Conservation (phyloP, 2,797 vertebrate genomes). For the Sciurus vulgaris region DNA sequence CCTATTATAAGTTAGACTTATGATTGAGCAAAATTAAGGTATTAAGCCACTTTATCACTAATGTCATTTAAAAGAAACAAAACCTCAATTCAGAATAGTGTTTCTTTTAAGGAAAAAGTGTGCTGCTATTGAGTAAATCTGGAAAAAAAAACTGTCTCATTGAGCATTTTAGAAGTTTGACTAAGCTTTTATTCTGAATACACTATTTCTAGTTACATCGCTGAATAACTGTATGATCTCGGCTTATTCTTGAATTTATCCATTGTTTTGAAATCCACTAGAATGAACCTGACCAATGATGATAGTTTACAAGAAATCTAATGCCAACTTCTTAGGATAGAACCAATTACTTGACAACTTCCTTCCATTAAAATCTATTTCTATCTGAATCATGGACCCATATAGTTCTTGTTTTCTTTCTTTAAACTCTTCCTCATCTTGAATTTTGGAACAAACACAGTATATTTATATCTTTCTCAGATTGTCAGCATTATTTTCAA, state of each 20-base stretch:
- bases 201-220: slow-evolving; percentile 67
- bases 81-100: background rate
- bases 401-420: slow-evolving; percentile 70
- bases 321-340: slow-evolving; percentile 73
- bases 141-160: background rate
- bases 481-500: slow-evolving; percentile 69
- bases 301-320: slow-evolving; percentile 65
- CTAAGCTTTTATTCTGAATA: slow-evolving; percentile 30
- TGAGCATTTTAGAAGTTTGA: slow-evolving; percentile 48
- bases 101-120: slow-evolving; percentile 50
- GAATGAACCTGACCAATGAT: slow-evolving; percentile 67
- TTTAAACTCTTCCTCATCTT: slow-evolving; percentile 67
- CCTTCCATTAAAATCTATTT: slow-evolving; percentile 76
- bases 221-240: slow-evolving; percentile 64
- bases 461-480: slow-evolving; percentile 67
- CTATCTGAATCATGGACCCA: slow-evolving; percentile 64
- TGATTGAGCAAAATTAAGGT: background rate
- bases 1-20: background rate
- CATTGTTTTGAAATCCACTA: slow-evolving; percentile 60
- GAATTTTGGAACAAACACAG: slow-evolving; percentile 64
- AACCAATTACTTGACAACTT: slow-evolving; percentile 75
- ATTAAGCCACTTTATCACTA: background rate
- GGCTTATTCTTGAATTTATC: slow-evolving; percentile 67
- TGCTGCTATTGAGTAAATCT: background rate
- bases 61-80: background rate